Conservation (phyloP, 2,888 invertebrate genomes). For the Protula sp. region DNA sequence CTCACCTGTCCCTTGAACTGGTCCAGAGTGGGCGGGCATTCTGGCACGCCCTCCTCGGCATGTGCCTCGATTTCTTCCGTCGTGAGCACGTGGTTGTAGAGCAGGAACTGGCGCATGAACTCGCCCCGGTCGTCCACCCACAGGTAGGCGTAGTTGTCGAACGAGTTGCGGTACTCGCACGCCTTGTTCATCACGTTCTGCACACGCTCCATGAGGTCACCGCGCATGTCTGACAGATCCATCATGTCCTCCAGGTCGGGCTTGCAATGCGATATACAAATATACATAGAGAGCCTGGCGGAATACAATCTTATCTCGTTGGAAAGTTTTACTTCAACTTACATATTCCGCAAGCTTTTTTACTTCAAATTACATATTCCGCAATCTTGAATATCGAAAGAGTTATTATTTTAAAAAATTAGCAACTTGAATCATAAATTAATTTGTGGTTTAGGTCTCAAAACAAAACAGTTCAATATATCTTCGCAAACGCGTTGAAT, state of each 20-base stretch:
- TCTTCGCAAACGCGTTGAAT: too few relatives aligned
- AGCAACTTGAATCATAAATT: too few relatives aligned
- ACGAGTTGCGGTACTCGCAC: constrained; percentile 54
- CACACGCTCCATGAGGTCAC: constrained; percentile 74
- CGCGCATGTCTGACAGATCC: constrained; percentile 79
- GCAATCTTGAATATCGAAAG: too few relatives aligned
- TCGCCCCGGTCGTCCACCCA: constrained; percentile 86
- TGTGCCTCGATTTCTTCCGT: constrained; percentile 80
- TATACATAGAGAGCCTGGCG: too few relatives aligned
- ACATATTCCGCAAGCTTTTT: too few relatives aligned
- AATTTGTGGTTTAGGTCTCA: too few relatives aligned
- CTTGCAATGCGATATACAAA: too few relatives aligned
- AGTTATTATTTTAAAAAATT: too few relatives aligned
- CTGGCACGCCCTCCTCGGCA: constrained; percentile 68
- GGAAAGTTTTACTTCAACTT: too few relatives aligned
- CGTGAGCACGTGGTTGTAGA: constrained; percentile 73
- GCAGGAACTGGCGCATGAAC: constrained; percentile 83
- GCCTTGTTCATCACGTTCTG: constrained; percentile 57
- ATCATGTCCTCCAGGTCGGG: constrained; percentile 70
- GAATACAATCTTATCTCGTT: too few relatives aligned
- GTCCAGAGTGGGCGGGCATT: constrained; percentile 77
- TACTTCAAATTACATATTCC: too few relatives aligned
- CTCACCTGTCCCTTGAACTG: constrained; percentile 59
- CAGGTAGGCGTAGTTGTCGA: constrained; percentile 70
- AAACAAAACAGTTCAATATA: too few relatives aligned